phyloP scores from a whole-genome alignment of 2,797 vertebrate genomes.

The Cottoperca gobio region DNA sequence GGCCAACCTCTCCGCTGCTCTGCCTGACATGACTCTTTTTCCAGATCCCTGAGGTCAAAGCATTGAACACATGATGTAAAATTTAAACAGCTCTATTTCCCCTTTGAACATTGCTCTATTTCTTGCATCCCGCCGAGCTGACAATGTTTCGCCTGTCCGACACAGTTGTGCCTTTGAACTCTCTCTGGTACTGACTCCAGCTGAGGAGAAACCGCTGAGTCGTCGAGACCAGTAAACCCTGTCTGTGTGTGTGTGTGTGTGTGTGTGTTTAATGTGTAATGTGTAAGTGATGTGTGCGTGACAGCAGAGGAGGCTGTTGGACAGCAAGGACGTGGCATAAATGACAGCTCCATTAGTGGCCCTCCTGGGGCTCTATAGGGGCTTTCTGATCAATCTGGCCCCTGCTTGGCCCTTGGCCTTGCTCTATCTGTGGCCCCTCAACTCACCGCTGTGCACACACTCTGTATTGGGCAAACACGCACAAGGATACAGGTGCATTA shows the following conservation, averaged over 20 bases:
- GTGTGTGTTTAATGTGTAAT: conserved; percentile 20
- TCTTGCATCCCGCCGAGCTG: conserved; percentile 44
- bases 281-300: conserved; percentile 55
- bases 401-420: conserved; percentile 66
- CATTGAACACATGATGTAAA: conserved; percentile 22
- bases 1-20: conserved; percentile 9
- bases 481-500: conserved; percentile 51
- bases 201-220: conserved; percentile 74
- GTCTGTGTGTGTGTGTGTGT: conserved; percentile 28
- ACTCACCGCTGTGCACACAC: conserved; percentile 28
- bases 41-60: conserved; percentile 26
- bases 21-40: neutral
- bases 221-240: conserved; percentile 34
- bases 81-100: conserved; percentile 43
- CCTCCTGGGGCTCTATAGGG: conserved; percentile 60
- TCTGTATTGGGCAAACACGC: conserved; percentile 47
- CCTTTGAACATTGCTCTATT: conserved; percentile 27
- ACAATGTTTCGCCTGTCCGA: conserved; percentile 50
- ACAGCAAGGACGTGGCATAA: conserved; percentile 70
- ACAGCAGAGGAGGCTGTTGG: conserved; percentile 75
- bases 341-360: conserved; percentile 79
- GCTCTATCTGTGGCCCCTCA: conserved; percentile 41
- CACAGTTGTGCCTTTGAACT: conserved; percentile 64
- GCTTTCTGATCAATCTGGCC: conserved; percentile 74
- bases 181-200: conserved; percentile 48